A percentile compares a stretch with the other conserved stretches of the same genome.
Evolutionary conservation across 2,797 vertebrate species (phyloP).

Genomic region (Strix occidentalis): DNA sequence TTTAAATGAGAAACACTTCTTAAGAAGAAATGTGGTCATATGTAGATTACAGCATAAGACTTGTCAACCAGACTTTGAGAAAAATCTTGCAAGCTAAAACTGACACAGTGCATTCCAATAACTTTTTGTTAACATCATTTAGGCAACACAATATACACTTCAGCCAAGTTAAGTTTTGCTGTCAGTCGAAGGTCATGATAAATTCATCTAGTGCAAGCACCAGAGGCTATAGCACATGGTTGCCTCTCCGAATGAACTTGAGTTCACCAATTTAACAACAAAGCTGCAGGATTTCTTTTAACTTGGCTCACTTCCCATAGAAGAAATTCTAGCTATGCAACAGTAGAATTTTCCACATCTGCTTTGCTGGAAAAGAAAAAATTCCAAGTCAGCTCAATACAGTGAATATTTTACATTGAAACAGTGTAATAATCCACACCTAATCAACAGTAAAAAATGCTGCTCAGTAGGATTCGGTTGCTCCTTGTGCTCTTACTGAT

Average conservation of each 20-base stretch:
- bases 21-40: neutral
- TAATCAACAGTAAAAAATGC: conserved; percentile 35
- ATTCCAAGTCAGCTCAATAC: neutral
- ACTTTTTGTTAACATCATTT: neutral
- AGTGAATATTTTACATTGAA: conserved; percentile 37
- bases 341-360: neutral
- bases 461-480: conserved; percentile 5
- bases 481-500: conserved; percentile 26
- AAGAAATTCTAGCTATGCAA: neutral
- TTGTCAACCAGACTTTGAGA: neutral
- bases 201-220: neutral
- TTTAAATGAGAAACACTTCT: neutral
- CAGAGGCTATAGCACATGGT: neutral
- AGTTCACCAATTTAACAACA: neutral
- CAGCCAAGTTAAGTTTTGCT: neutral
- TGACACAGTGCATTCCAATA: neutral
- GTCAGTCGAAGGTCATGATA: neutral
- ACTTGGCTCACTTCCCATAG: neutral
- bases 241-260: neutral
- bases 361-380: neutral
- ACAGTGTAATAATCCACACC: neutral
- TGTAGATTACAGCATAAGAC: neutral
- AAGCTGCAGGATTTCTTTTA: neutral
- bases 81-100: neutral
- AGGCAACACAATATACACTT: neutral